Base-by-base conservation (phyloP, 2,888 invertebrate genomes). In the Elmis aenea region DNA sequence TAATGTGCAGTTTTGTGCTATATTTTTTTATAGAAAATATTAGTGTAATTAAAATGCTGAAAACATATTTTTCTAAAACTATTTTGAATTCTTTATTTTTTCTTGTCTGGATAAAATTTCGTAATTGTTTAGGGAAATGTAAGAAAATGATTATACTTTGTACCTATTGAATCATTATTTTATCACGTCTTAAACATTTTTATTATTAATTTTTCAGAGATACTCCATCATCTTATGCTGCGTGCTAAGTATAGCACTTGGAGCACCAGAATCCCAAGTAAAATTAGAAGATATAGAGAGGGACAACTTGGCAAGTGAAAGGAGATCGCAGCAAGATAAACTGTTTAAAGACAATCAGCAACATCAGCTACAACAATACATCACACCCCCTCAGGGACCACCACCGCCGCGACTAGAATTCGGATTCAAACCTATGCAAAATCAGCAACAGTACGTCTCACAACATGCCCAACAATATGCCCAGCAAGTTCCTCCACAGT, bases 241-340 rank as follows among this genome's bases (percentile, higher is more conserved):
- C 26, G 42, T 57, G 23, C 23, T 56, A 25, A 36, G 50, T 20
- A 45, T 61, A 25, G 62, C 59, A 2, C 44, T 55, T 13, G 46
- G 45, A 41, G 74, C 67, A 27, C 53, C 56, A 24, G 77, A 80
- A 36, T 75, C 77, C 58, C 82, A 81, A 64, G 73, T 83, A 37
- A 77, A 81, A 48, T 67, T 85, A 27, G 82, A 85, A 60, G 85
- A 85, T 62, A 82, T 85, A 45, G 85, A 86, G 58, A 73, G 76
- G 18, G 85, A 85, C 53, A 83, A 80, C 54, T 62, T 80, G 32
- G 74, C 74, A 31, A 75, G 73, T 49, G 80, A 81, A 61, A 70
- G 71, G 45, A 68, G 69, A 48, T 65, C 62, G 35, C 39, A 35
- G 2, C 25, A 34, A 5, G 14, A 15, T 10, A 13, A 15, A 9